Evolutionary conservation across 2,888 invertebrate species (phyloP).

Genomic region (Chrysodeixis includens): DNA sequence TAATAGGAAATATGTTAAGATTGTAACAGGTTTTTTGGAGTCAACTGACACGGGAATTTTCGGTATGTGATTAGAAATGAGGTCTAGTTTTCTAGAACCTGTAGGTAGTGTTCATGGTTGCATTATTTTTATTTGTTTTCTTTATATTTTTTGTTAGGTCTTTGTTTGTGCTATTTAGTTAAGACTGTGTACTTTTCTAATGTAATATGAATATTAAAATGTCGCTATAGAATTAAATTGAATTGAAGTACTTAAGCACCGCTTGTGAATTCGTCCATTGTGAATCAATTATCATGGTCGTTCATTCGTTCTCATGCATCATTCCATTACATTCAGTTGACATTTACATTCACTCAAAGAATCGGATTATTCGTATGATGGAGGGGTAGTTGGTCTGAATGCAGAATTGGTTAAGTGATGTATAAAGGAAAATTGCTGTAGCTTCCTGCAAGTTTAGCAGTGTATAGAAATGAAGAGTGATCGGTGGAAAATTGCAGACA

Average conservation of each 20-base stretch:
- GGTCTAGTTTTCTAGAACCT: conserved; percentile 2
- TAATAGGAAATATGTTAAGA: conserved; percentile 43
- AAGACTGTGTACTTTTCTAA: conserved; percentile 3
- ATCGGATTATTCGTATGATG: conserved; percentile 19
- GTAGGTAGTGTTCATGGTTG: conserved; percentile 8
- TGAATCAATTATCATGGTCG: neutral
- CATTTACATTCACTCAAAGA: conserved; percentile 6
- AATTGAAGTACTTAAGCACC: conserved; percentile 6
- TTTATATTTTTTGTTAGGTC: conserved; percentile 5
- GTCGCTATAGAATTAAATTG: neutral
- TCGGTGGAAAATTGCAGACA: conserved; percentile 30
- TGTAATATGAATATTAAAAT: neutral
- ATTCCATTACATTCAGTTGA: neutral
- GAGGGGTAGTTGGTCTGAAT: conserved; percentile 37
- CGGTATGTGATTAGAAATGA: conserved; percentile 3
- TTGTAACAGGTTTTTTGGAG: conserved; percentile 28
- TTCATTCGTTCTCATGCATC: neutral
- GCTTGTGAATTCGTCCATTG: neutral
- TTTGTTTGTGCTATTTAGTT: conserved; percentile 5
- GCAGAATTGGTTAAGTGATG: conserved; percentile 48
- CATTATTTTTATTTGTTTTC: conserved; percentile 5
- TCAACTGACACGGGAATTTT: conserved; percentile 33
- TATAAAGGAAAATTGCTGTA: conserved; percentile 36
- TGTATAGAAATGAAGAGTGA: conserved; percentile 27
- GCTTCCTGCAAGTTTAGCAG: conserved; percentile 31